Conservation (phyloP, 2,888 invertebrate species). For the Tuta absoluta region DNA sequence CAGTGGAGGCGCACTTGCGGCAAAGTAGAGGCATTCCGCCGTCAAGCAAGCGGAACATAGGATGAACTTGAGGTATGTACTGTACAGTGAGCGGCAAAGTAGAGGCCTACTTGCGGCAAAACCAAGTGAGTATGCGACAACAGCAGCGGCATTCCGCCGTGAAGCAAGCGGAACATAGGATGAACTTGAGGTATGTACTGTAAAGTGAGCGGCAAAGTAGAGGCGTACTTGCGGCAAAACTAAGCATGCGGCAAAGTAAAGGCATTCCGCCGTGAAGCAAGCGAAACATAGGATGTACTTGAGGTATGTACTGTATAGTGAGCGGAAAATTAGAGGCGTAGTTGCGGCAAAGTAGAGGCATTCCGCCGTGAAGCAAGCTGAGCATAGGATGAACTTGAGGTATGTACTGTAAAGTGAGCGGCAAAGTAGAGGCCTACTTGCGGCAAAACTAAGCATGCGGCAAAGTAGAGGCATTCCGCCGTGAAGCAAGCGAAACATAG, state of each 20-base stretch:
- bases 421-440: not conserved
- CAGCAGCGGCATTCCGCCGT: constrained; percentile 44
- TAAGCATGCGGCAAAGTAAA: not conserved
- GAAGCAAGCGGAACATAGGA: constrained; percentile 74
- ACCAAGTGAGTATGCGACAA: constrained; percentile 4
- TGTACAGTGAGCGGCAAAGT: too few species aligned
- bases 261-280: constrained; percentile 58
- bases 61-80: constrained; percentile 12
- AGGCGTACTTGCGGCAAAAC: constrained; percentile 5
- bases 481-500: constrained; percentile 76
- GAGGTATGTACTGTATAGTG: constrained; percentile 47
- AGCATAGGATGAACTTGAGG: constrained; percentile 48
- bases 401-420: too few species aligned
- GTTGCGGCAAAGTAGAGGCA: constrained; percentile 56
- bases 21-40: constrained; percentile 62
- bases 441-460: constrained; percentile 6
- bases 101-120: not conserved
- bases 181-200: constrained; percentile 67
- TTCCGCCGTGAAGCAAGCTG: constrained; percentile 70
- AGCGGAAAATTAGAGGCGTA: not conserved
- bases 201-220: not conserved
- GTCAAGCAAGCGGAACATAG: constrained; percentile 74
- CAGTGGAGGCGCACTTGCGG: too few species aligned
- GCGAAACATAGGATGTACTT: constrained; percentile 77
- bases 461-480: constrained; percentile 32